Evolutionary conservation across 2,113 vertebrate genomes (phyloP), one percentile per base, ranked within the genome.

Genomic region (Pristiophorus japonicus): DNA sequence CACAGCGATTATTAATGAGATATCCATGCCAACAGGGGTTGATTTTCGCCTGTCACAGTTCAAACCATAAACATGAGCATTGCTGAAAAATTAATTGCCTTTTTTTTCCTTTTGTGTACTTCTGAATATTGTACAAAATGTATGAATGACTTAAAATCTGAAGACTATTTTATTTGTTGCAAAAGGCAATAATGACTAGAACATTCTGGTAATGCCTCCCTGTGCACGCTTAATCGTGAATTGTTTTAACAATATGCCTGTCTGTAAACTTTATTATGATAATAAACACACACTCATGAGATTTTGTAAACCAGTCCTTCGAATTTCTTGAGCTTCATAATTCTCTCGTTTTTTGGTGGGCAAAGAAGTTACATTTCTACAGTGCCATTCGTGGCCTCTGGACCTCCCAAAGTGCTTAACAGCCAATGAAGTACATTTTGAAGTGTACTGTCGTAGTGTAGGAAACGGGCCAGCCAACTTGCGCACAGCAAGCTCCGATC

Each of bases 211-310:
- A 97, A 96, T 96, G 97, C 97, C 97, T 98, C 96, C 96, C 97
- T 97, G 97, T 96, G 97, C 97, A 97, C 97, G 96, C 97, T 97
- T 98, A 97, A 97, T 96, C 97, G 97, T 97, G 97, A 97, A 97
- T 98, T 97, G 97, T 98, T 98, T 98, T 97, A 97, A 98, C 97
- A 98, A 96, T 98, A 97, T 97, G 97, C 97, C 97, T 97, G 96
- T 98, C 98, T 98, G 97, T 98, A 97, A 98, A 98, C 98, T 96
- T 98, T 99, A 98, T 99, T 98, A 98, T 98, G 98, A 97, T 96
- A 96, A 96, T 99, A 99, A 99, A 98, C 98, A 97, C 97, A 97
- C 97, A 97, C 97, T 98, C 97, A 97, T 98, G 98, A 97, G 97
- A 97, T 98, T 98, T 99, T 98, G 97, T 97, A 97, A 98, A 96